These are phyloP conservation scores for Abscondita cerata DNA, from an alignment of 2,888 invertebrate genomes.

Conservation along the genomic window DNA sequence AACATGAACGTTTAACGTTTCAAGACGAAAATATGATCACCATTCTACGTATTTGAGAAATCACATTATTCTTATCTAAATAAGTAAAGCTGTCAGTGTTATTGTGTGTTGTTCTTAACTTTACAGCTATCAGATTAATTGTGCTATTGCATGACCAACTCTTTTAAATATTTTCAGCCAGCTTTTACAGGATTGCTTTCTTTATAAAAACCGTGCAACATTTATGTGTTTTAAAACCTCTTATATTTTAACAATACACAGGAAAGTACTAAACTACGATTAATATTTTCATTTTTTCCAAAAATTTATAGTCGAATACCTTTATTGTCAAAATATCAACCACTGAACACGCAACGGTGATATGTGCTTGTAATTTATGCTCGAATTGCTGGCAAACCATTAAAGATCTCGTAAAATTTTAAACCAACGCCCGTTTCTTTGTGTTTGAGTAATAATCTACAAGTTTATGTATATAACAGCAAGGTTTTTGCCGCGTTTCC, in stretches of 20 bases:
- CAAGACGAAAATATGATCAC: conserved; percentile 21
- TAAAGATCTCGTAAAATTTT: conserved; percentile 10
- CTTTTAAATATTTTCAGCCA: conserved; percentile 43
- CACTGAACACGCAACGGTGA: conserved; percentile 10
- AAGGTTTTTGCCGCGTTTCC: neutral
- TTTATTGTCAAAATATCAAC: conserved; percentile 21
- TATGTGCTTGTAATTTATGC: conserved; percentile 5
- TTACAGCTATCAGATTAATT: conserved; percentile 47
- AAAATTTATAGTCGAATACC: conserved; percentile 25
- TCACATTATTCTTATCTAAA: conserved; percentile 32
- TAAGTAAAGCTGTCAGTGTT: conserved; percentile 36
- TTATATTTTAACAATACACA: conserved; percentile 25
- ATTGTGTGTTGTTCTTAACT: conserved; percentile 37
- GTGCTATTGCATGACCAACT: conserved; percentile 44
- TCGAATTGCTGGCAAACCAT: conserved; percentile 6
- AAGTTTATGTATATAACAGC: conserved; percentile 5
- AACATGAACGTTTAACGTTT: conserved; percentile 20
- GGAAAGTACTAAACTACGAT: conserved; percentile 32
- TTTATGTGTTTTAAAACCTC: conserved; percentile 28
- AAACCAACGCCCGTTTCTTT: conserved; percentile 10
- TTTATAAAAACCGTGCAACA: conserved; percentile 38
- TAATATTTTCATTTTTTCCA: conserved; percentile 28
- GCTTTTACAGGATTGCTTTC: conserved; percentile 43
- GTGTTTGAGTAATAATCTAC: conserved; percentile 3
- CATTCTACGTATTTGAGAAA: conserved; percentile 28